Conservation (phyloP, 2,113 vertebrate genomes). For the Perca schrenkii region DNA sequence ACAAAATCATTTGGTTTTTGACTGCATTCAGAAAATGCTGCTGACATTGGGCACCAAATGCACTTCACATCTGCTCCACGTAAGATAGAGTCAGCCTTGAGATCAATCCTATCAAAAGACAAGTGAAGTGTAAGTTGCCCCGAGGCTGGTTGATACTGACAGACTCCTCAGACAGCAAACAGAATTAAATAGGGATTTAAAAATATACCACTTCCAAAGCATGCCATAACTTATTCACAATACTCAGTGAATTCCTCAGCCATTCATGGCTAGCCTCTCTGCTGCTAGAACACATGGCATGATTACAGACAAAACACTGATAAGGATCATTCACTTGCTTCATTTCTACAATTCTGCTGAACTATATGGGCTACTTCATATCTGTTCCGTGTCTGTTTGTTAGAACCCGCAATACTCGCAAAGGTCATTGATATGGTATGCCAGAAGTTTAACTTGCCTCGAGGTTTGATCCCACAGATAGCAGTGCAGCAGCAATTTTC, state of each 20-base stretch:
- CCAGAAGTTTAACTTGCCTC: background rate
- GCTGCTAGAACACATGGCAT: background rate
- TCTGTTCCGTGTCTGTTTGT: background rate
- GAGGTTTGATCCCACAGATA: background rate
- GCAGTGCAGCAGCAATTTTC: background rate
- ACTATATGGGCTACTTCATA: background rate
- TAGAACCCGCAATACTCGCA: background rate
- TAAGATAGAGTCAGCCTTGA: background rate
- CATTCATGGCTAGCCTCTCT: background rate
- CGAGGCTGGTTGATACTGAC: background rate
- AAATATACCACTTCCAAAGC: background rate
- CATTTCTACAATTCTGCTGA: background rate
- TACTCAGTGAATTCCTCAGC: background rate
- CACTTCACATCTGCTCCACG: background rate
- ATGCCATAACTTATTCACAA: background rate
- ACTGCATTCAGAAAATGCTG: slow-evolving; percentile 7
- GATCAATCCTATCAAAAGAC: background rate
- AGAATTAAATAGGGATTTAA: background rate
- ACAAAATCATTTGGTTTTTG: slow-evolving; percentile 1
- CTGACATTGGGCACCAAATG: background rate
- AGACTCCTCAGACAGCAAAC: background rate
- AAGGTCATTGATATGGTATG: background rate
- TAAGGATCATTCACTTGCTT: background rate
- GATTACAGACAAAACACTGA: background rate
- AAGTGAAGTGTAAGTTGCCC: slow-evolving; percentile 4